Evolutionary conservation across 2,113 vertebrate genomes (phyloP), one percentile per base, ranked within the genome.

Genomic region (Caretta caretta): DNA sequence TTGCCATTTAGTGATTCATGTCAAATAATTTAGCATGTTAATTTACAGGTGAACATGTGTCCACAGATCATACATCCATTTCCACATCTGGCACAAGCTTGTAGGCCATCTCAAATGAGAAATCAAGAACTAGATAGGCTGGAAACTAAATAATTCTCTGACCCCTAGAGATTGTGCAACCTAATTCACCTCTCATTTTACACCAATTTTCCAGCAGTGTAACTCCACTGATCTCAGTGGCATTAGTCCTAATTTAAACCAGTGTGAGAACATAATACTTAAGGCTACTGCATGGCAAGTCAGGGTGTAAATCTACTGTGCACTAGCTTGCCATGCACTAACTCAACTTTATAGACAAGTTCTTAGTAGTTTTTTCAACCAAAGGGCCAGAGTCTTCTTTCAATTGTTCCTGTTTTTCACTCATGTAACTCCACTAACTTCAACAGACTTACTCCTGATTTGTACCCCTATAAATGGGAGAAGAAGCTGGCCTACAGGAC

Each of bases 111-210:
- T 72, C 81, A 72, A 62, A 72, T 78, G 42, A 76, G 88, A 78
- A 0, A 0, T 46, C 1, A 2, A 57, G n/a, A 42, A 12, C 12
- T 81, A 27, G 50, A 46, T 42, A 87, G 53, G 24, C 22, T n/a
- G 25, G 29, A 50, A n/a, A 4, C 48, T 46, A n/a, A 4, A 31
- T 11, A 80, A 10, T 19, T 84, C 81, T 87, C 46, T 87, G 35
- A 69, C 22, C 29, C 0, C 0, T 38, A 80, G 5, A 79, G 22
- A 75, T 10, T 75, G 11, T 42, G 38, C 9, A 38, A 46, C 20
- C 29, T 65, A 35, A 65, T 38, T 75, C 72, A 75, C 22, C 38
- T n/a, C 14, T 54, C 53, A 10, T 50, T 85, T 56, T 27, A 57
- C 13, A 38, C 38, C 72, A 42, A 11, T 75, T 42, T 92, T 81